phyloP scores from a whole-genome alignment of 2,888 invertebrate species.

The Dysmachus trigonus region DNA sequence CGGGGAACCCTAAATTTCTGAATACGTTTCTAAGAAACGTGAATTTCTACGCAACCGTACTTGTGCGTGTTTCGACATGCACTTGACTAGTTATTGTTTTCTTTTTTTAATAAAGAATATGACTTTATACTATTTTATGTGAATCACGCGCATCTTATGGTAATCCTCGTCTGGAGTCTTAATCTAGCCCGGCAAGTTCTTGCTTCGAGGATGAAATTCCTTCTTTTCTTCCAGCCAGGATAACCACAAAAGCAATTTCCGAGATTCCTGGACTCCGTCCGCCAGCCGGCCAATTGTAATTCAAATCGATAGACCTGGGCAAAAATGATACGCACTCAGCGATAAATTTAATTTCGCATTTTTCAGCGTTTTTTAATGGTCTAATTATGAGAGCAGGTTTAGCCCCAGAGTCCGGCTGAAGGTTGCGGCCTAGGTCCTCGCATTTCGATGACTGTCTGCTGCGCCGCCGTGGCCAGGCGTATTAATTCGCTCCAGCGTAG shows the following conservation, averaged over 20 bases:
- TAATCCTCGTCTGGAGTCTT: not conserved
- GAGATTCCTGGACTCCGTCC: not conserved
- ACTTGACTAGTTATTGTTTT: too few species aligned
- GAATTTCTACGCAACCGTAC: too few species aligned
- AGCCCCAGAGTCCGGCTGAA: not conserved
- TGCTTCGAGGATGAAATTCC: not conserved
- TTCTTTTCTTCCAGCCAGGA: not conserved
- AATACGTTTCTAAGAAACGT: too few species aligned
- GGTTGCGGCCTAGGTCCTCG: not conserved
- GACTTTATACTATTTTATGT: too few species aligned
- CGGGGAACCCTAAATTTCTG: too few species aligned
- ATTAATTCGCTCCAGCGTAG: slow-evolving; percentile 4
- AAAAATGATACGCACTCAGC: not conserved
- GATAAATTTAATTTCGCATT: slow-evolving; percentile 25
- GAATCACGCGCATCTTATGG: too few species aligned
- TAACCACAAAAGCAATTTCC: slow-evolving; percentile 2
- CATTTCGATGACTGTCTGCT: not conserved
- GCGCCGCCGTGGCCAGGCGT: not conserved
- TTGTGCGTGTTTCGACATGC: too few species aligned
- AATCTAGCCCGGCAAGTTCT: not conserved
- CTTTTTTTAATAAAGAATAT: too few species aligned
- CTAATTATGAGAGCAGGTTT: slow-evolving; percentile 29
- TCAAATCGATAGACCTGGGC: not conserved
- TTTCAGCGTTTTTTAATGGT: slow-evolving; percentile 24
- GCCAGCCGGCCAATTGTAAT: not conserved